Evolutionary conservation across 1,140 invertebrate genomes (phyloP), one percentile per base, ranked within the genome.

Genomic region (Laupala kohalensis): DNA sequence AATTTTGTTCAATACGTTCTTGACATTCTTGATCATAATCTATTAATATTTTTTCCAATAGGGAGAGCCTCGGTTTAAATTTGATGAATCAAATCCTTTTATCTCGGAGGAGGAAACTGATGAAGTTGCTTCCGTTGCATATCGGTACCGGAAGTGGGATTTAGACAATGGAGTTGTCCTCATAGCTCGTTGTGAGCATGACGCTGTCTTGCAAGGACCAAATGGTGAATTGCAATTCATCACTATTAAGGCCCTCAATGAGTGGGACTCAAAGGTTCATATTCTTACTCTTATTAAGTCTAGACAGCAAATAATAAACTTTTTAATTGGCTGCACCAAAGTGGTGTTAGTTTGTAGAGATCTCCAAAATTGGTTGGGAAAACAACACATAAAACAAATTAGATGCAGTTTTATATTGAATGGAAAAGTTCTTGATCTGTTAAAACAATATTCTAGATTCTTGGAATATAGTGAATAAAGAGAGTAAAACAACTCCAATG

Each of bases 221-320:
- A 96, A 93, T 76, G 92, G 91, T 71, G 97, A 99, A 78, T 85
- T 85, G 0, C 96, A 99, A 81, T 98, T 94, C 80, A 84, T 99
- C 28, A 95, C 94, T 15, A 95, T 99, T 25, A 72, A 72, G 6
- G 96, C 97, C 0, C 85, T 99, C 3, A 99, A 99, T 81, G 97
- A 99, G 81, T 99, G 97, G 97, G 97, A 99, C 80, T 96, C 96
- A 0, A 92, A 96, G 77, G 86, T 88, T n/a, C n/a, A n/a, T n/a
- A n/a, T n/a, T n/a, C n/a, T n/a, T n/a, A n/a, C n/a, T n/a, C n/a
- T n/a, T n/a, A n/a, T n/a, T n/a, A n/a, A n/a, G n/a, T n/a, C n/a
- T n/a, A n/a, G n/a, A n/a, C n/a, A n/a, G n/a, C n/a, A n/a, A n/a
- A n/a, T n/a, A n/a, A n/a, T n/a, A n/a, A n/a, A n/a, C n/a, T n/a